Percentiles rank a stretch among this genome's conserved stretches.
Evolutionary conservation across 2,113 vertebrate genomes (phyloP).

Genomic region (Apodemus speciosus): DNA sequence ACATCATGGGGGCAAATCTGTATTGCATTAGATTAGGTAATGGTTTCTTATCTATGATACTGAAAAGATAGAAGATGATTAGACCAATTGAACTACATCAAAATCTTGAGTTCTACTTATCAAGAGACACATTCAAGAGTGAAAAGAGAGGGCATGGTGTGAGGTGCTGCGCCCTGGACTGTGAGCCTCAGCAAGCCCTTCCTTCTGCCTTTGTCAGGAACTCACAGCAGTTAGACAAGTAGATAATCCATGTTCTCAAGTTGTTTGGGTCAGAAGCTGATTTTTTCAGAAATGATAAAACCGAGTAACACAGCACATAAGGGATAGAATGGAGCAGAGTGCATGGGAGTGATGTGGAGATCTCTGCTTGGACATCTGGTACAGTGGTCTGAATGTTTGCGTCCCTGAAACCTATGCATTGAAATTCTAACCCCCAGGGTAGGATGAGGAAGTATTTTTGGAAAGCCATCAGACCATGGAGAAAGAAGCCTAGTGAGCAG

Average conservation of each 20-base stretch:
- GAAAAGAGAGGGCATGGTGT: background rate
- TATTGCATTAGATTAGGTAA: constrained; percentile 9
- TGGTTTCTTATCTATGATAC: constrained; percentile 43
- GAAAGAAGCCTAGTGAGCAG: background rate
- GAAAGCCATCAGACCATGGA: background rate
- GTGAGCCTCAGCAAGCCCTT: background rate
- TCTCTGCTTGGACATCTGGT: background rate
- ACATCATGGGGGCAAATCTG: background rate
- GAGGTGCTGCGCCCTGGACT: background rate
- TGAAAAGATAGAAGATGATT: constrained; percentile 22
- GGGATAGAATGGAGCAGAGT: background rate
- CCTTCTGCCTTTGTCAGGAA: background rate
- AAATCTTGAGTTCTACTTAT: constrained; percentile 23
- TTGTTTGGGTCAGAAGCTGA: too few species aligned
- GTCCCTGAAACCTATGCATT: background rate
- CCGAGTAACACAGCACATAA: background rate
- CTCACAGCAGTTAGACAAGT: background rate
- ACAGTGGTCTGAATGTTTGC: background rate
- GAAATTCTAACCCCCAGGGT: background rate
- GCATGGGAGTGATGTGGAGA: background rate
- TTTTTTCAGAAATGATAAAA: background rate
- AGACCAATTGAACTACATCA: background rate
- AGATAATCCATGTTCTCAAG: background rate
- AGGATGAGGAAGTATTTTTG: background rate
- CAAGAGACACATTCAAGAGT: constrained; percentile 30